Evolutionary conservation across 2,888 invertebrate species (phyloP).

Genomic region (Hermaeophaga mercurialis): DNA sequence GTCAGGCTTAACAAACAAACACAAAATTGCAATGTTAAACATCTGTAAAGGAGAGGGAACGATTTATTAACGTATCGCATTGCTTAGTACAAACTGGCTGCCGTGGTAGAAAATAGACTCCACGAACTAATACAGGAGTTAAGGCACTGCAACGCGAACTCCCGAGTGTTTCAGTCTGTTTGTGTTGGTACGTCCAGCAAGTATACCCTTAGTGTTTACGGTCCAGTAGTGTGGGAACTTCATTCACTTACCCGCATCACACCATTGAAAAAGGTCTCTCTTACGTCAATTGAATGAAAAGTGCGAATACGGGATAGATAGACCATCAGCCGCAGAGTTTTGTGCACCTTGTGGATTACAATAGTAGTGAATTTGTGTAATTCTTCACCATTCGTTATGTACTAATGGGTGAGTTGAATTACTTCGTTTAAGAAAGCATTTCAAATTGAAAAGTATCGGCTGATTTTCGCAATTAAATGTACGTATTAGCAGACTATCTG

Average conservation of each 20-base stretch:
- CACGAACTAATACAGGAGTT: slow-evolving; percentile 12
- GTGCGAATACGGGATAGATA: slow-evolving; percentile 4
- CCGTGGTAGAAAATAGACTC: slow-evolving; percentile 23
- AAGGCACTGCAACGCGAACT: slow-evolving; percentile 10
- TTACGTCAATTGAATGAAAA: slow-evolving; percentile 16
- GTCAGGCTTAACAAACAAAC: slow-evolving; percentile 23
- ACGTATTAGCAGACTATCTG: slow-evolving; percentile 4
- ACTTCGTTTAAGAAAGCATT: not conserved
- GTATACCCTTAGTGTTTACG: slow-evolving; percentile 5
- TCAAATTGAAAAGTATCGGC: not conserved
- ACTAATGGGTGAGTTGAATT: slow-evolving; percentile 16
- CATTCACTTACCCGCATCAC: slow-evolving; percentile 28
- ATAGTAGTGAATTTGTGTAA: slow-evolving; percentile 34
- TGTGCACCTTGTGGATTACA: slow-evolving; percentile 23
- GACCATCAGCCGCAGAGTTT: not conserved
- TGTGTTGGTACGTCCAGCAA: slow-evolving; percentile 5
- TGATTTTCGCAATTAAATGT: not conserved
- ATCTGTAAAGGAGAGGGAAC: slow-evolving; percentile 16
- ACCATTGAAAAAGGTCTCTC: slow-evolving; percentile 25
- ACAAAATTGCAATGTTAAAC: slow-evolving; percentile 19
- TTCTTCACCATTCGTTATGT: slow-evolving; percentile 24
- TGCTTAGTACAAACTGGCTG: slow-evolving; percentile 18
- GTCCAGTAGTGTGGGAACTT: slow-evolving; percentile 18
- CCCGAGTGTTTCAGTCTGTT: slow-evolving; percentile 8
- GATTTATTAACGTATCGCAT: slow-evolving; percentile 5